phyloP scores from a whole-genome alignment of 1,140 invertebrate genomes.

The Acromyrmex heyeri region DNA sequence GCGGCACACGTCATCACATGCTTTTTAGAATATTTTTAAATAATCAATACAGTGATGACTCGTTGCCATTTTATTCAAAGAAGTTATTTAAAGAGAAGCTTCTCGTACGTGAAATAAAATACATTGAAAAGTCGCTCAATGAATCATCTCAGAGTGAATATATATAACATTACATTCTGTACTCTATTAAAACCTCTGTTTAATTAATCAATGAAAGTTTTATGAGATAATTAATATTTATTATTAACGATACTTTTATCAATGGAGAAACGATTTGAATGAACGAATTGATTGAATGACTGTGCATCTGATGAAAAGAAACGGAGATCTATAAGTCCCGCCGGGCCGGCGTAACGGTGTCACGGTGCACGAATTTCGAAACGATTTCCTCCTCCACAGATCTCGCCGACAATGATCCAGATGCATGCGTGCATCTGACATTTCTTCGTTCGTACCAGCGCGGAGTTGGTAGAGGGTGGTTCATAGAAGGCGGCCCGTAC shows the following conservation, averaged over 20 bases:
- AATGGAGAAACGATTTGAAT: conserved; percentile 1
- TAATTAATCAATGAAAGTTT: neutral
- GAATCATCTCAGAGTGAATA: neutral
- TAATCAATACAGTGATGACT: conserved; percentile 37
- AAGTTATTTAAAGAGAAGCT: conserved; percentile 8
- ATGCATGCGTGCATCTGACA: conserved; percentile 74
- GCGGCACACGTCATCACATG: neutral
- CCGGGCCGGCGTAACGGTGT: conserved; percentile 52
- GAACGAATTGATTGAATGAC: conserved; percentile 7
- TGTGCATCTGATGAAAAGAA: conserved; percentile 5
- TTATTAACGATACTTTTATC: conserved; percentile 12
- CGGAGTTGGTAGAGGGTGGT: conserved; percentile 60
- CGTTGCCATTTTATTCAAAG: conserved; percentile 1
- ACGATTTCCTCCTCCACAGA: conserved; percentile 71
- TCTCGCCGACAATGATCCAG: conserved; percentile 74
- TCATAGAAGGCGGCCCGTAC: conserved; percentile 35
- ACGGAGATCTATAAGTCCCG: neutral
- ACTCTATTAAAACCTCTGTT: neutral
- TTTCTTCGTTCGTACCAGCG: conserved; percentile 45
- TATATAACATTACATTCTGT: neutral
- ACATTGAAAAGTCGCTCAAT: neutral
- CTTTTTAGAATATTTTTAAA: conserved; percentile 47
- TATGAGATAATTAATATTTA: neutral
- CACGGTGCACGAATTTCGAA: conserved; percentile 73
- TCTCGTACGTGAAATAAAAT: neutral